Percentiles rank a stretch among this genome's conserved stretches.
Conservation (phyloP, 2,888 invertebrate species). For the Drosophila melanosoma region DNA sequence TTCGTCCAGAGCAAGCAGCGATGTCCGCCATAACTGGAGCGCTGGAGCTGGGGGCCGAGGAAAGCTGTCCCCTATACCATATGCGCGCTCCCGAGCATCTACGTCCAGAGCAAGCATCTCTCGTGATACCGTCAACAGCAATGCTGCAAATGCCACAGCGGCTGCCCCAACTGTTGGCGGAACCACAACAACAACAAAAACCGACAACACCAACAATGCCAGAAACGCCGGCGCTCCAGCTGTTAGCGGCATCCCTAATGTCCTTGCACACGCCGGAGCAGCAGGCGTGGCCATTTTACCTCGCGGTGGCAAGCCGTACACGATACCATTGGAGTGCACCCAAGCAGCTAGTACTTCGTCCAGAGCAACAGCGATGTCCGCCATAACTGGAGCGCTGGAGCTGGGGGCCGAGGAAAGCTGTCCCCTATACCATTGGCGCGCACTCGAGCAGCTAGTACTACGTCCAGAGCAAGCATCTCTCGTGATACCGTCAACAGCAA, state of each 20-base stretch:
- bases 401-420: not conserved
- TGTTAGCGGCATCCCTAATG: no score
- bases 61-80: constrained; percentile 62
- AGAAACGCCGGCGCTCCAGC: constrained; percentile 59
- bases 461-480: no score
- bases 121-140: constrained; percentile 58
- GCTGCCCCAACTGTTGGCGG: constrained; percentile 35
- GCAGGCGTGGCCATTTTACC: constrained; percentile 45
- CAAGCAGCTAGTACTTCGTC: no score
- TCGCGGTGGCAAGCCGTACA: constrained; percentile 43
- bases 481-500: no score
- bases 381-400: no score
- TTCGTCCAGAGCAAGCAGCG: constrained; percentile 63
- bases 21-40: no score
- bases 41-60: constrained; percentile 49
- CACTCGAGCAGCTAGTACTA: no score
- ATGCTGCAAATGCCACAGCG: constrained; percentile 62
- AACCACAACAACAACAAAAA: constrained; percentile 43
- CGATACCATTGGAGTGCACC: no score
- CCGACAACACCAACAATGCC: constrained; percentile 47
- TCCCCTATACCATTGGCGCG: not conserved
- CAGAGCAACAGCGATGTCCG: constrained; percentile 16
- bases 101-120: constrained; percentile 66
- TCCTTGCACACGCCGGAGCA: no score
- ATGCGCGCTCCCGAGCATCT: constrained; percentile 62